Percentiles rank a stretch among this genome's conserved stretches.
phyloP scores from a whole-genome alignment of 2,113 vertebrate species.

The Herpetotheres cachinnans region DNA sequence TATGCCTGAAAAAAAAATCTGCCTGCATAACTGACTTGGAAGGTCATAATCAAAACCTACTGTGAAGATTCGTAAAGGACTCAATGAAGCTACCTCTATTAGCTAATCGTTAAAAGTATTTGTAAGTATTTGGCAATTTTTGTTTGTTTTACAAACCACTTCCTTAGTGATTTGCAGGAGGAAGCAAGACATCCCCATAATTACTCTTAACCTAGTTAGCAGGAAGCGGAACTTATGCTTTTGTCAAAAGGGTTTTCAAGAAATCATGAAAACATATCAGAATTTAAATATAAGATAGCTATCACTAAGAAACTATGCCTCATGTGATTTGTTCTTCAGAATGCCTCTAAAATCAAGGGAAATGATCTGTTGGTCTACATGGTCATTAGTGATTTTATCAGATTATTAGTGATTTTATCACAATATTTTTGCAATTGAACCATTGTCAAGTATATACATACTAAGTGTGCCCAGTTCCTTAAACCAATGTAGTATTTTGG shows the following conservation, averaged over 20 bases:
- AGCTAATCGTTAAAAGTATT: neutral
- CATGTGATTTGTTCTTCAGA: neutral
- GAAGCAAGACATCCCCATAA: neutral
- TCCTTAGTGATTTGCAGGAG: neutral
- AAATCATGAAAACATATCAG: neutral
- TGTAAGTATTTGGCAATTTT: neutral
- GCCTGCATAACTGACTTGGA: neutral
- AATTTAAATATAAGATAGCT: neutral
- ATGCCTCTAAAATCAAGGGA: neutral
- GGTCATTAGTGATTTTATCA: neutral
- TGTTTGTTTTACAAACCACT: neutral
- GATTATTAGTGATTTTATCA: neutral
- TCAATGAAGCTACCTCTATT: neutral
- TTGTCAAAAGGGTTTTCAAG: neutral
- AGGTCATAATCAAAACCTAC: neutral
- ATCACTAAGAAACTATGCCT: neutral
- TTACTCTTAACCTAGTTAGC: neutral
- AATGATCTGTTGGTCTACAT: neutral
- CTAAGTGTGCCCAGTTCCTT: neutral
- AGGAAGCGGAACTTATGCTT: neutral
- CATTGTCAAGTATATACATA: neutral
- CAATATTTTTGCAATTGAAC: neutral
- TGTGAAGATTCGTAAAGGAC: neutral
- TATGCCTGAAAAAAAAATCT: neutral
- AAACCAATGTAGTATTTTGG: neutral